phyloP scores from a whole-genome alignment of 2,888 invertebrate species.

The Metopia argyrocephala region DNA sequence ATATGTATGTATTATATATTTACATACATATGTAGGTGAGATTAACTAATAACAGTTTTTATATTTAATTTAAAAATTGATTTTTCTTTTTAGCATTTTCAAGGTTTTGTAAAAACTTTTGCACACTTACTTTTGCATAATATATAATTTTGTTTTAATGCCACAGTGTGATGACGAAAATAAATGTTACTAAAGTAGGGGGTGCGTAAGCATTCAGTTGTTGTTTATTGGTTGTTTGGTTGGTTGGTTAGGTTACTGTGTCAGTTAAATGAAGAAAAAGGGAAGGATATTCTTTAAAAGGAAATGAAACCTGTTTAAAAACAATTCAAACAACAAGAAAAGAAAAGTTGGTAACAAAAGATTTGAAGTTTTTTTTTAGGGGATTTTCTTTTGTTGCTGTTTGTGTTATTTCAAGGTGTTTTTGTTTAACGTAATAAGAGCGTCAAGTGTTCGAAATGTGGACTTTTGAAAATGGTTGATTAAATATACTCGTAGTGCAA shows the following conservation, averaged over 20 bases:
- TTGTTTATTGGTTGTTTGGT: conserved; percentile 21
- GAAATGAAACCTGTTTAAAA: conserved; percentile 22
- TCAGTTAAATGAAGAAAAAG: conserved; percentile 63
- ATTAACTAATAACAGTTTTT: too few relatives aligned
- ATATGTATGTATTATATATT: too few relatives aligned
- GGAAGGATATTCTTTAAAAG: conserved; percentile 52
- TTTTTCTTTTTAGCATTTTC: too few relatives aligned
- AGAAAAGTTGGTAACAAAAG: conserved; percentile 34
- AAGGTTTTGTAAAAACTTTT: too few relatives aligned
- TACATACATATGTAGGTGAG: too few relatives aligned
- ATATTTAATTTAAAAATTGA: too few relatives aligned
- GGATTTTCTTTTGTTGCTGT: not conserved
- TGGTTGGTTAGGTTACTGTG: conserved; percentile 66
- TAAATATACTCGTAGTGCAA: conserved; percentile 16
- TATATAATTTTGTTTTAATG: not conserved
- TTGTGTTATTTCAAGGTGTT: not conserved
- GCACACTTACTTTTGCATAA: too few relatives aligned
- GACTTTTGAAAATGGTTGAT: conserved; percentile 47
- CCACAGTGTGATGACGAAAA: not conserved
- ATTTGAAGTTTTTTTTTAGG: conserved; percentile 2
- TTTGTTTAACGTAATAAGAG: conserved; percentile 36
- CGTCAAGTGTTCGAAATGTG: conserved; percentile 55
- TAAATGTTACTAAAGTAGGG: not conserved
- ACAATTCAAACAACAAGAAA: too few relatives aligned
- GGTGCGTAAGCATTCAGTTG: not conserved